These are phyloP conservation scores for Phrixothrix hirtus DNA, from an alignment of 2,888 invertebrate genomes.

Conservation along the genomic window DNA sequence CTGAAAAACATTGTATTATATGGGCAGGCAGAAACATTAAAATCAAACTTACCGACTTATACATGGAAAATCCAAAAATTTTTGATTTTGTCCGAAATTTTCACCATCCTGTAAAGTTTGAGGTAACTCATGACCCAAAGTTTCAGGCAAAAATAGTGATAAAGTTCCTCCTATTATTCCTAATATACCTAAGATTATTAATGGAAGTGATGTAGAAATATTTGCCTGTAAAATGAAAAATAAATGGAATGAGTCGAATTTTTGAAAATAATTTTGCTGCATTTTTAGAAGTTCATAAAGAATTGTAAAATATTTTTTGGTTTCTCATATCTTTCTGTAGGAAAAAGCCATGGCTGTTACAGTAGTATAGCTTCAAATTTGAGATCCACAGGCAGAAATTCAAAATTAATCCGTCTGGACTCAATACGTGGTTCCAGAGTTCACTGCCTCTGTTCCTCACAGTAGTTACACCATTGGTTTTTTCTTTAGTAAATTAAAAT, in stretches of 20 bases:
- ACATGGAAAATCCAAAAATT: constrained; percentile 82
- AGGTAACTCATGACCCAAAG: constrained; percentile 81
- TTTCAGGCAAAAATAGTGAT: constrained; percentile 83
- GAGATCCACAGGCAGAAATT: too few species aligned
- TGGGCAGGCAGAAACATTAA: background rate
- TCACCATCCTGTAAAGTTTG: constrained; percentile 87
- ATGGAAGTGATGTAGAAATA: constrained; percentile 71
- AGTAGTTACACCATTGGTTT: too few species aligned
- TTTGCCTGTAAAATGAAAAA: constrained; percentile 63
- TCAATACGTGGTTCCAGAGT: too few species aligned
- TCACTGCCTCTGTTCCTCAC: too few species aligned
- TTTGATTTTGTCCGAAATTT: constrained; percentile 79
- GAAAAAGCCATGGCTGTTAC: too few species aligned
- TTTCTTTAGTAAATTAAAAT: too few species aligned
- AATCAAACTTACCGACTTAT: constrained; percentile 62
- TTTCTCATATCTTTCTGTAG: too few species aligned
- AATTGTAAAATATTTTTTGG: too few species aligned
- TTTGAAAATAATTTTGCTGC: too few species aligned
- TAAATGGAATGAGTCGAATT: constrained; percentile 12
- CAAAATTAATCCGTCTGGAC: too few species aligned
- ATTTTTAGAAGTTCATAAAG: too few species aligned
- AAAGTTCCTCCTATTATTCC: constrained; percentile 76
- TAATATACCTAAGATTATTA: constrained; percentile 76
- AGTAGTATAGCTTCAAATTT: too few species aligned
- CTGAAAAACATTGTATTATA: constrained; percentile 2